A percentile compares a stretch with the other conserved stretches of the same genome.
phyloP scores from a whole-genome alignment of 2,888 invertebrate genomes.

The Metallyticus violacea region DNA sequence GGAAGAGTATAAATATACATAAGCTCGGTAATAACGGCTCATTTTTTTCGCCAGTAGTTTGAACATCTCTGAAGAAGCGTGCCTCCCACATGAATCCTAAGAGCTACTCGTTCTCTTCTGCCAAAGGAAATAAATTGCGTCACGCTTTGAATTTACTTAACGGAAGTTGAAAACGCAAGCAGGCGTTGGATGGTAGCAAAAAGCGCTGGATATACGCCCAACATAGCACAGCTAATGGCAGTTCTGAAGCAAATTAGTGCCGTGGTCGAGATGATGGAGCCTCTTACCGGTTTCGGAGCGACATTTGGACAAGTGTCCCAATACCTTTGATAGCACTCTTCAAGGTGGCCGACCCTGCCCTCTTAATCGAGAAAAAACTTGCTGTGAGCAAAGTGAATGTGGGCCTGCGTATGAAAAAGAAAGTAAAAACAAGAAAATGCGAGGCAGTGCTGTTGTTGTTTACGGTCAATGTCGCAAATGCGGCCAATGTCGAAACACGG shows the following conservation, averaged over 20 bases:
- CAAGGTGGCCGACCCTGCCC: background rate
- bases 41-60: background rate
- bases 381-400: background rate
- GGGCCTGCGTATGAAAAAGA: background rate
- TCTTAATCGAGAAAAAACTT: background rate
- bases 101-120: background rate
- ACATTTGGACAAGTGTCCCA: background rate
- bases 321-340: background rate
- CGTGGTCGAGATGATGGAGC: no score
- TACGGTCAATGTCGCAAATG: background rate
- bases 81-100: background rate
- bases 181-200: background rate
- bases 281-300: background rate
- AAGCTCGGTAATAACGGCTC: background rate
- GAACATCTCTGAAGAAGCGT: background rate
- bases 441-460: background rate
- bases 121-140: background rate
- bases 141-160: background rate
- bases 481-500: constrained; percentile 6
- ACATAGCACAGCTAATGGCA: background rate
- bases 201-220: background rate
- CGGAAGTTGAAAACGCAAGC: background rate
- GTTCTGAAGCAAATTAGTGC: background rate
- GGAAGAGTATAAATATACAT: no score
- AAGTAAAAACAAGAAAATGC: background rate